Base-by-base conservation (phyloP, 1,140 invertebrate genomes). In the Caenorhabditis brenneri region DNA sequence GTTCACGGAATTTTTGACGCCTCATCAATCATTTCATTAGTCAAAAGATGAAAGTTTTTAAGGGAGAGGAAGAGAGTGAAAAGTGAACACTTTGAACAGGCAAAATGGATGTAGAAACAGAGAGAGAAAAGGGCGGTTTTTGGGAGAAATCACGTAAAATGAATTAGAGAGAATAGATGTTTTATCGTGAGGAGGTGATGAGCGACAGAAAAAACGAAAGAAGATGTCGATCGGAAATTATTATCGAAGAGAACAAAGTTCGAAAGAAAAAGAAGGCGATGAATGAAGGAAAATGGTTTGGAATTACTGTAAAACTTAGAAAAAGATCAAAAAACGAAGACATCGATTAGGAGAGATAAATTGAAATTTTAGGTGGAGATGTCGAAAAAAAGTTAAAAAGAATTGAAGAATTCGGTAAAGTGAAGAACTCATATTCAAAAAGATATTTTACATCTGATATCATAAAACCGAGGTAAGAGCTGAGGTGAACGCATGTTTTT, bases 1-100 rank as follows among this genome's bases (percentile, higher is more conserved):
- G 53, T 58, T 58, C 53, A 42, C 12, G n/a, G 53, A 29, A 58
- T 27, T 58, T 15, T 29, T 58, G 53, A 58, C 53, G 53, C 53
- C 58, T 65, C 58, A 65, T 65, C 58, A 36, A 65, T 65, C 58
- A 65, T 65, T 16, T 29, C 27, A 58, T 58, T 29, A 58, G 53
- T 27, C 27, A 58, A 27, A 29, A 58, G 29, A 58, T 27, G n/a
- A 51, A n/a, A 51, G n/a, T 6, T 1, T 3, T 51, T n/a, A 0
- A n/a, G 16, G 15, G 10, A 9, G 10, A 12, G 19, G 15, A n/a
- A 51, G 16, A 51, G n/a, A 51, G 19, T 12, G 49, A 51, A 51
- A 51, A 51, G 19, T n/a, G 49, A 51, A 51, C 49, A n/a, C n/a
- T n/a, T n/a, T n/a, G n/a, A n/a, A n/a, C n/a, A n/a, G 42, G 49